phyloP scores from a whole-genome alignment of 2,888 invertebrate species.

The Monoplex corrugatus region DNA sequence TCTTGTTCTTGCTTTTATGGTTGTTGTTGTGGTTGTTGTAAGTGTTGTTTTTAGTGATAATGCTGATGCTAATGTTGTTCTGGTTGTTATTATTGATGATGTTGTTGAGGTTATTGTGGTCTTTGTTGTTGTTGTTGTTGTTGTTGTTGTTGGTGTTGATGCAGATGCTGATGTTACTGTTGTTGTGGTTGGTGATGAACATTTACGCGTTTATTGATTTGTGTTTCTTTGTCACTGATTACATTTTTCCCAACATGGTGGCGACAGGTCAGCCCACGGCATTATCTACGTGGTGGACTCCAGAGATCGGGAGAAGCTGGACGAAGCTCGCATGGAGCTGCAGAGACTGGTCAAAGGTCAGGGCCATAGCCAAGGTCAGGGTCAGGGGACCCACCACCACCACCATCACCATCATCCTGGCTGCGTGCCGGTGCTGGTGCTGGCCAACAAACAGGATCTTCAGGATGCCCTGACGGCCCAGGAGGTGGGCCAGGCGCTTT shows the following conservation, averaged over 20 bases:
- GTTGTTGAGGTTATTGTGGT: too few species aligned
- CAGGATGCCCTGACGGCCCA: slow-evolving; percentile 93
- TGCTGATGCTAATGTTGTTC: too few species aligned
- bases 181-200: too few species aligned
- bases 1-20: too few species aligned
- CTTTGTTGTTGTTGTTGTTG: too few species aligned
- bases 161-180: too few species aligned
- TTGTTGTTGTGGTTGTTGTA: too few species aligned
- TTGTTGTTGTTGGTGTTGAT: too few species aligned
- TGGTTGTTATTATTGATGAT: too few species aligned
- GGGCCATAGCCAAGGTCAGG: slow-evolving; percentile 82
- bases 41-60: too few species aligned
- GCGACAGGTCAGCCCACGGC: slow-evolving; percentile 92
- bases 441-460: slow-evolving; percentile 98
- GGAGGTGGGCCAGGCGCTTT: slow-evolving; percentile 91
- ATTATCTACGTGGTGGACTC: slow-evolving; percentile 98
- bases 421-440: slow-evolving; percentile 94
- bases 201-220: too few species aligned
- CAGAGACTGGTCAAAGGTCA: slow-evolving; percentile 94
- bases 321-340: slow-evolving; percentile 98
- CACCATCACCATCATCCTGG: slow-evolving; percentile 84
- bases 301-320: slow-evolving; percentile 95
- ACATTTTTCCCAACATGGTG: too few species aligned
- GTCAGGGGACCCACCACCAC: neutral
- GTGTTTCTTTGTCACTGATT: neutral